phyloP scores from a whole-genome alignment of 2,888 invertebrate species.

The Coenonympha arcania region DNA sequence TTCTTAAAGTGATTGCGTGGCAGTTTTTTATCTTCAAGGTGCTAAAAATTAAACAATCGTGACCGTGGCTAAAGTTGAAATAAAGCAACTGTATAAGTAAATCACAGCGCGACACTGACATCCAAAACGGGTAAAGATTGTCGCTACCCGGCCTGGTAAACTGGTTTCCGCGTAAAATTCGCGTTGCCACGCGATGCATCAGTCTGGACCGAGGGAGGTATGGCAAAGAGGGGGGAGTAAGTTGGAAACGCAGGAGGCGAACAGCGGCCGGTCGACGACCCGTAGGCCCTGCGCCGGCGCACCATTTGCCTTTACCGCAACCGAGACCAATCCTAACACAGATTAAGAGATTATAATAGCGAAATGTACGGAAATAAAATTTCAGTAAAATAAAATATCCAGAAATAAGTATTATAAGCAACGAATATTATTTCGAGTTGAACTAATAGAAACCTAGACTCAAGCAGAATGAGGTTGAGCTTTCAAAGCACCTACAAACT shows the following conservation, averaged over 20 bases:
- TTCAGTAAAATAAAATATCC: not conserved
- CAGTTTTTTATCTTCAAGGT: not conserved
- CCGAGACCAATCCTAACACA: constrained; percentile 52
- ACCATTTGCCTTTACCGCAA: constrained; percentile 54
- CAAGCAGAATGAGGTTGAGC: not conserved
- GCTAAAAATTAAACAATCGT: constrained; percentile 1
- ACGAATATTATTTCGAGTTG: not conserved
- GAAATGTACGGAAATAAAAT: constrained; percentile 1
- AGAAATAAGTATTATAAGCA: not conserved
- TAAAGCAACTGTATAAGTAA: constrained; percentile 9
- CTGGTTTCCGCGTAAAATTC: constrained; percentile 71
- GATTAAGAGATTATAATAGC: constrained; percentile 43
- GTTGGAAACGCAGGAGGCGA: constrained; percentile 69
- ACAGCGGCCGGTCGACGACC: constrained; percentile 70
- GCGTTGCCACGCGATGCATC: constrained; percentile 70
- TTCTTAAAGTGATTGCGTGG: not conserved
- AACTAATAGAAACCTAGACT: not conserved
- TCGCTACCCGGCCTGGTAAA: constrained; percentile 27
- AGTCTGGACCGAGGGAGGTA: constrained; percentile 62
- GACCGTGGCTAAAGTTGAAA: constrained; percentile 7
- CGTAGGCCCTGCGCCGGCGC: constrained; percentile 65
- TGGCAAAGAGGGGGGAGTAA: constrained; percentile 46
- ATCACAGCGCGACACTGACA: constrained; percentile 31
- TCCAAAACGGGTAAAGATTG: constrained; percentile 44
- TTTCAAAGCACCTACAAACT: no score